These are phyloP conservation scores for Augochlorella aurata DNA, from an alignment of 2,888 invertebrate species.

Conservation along the genomic window DNA sequence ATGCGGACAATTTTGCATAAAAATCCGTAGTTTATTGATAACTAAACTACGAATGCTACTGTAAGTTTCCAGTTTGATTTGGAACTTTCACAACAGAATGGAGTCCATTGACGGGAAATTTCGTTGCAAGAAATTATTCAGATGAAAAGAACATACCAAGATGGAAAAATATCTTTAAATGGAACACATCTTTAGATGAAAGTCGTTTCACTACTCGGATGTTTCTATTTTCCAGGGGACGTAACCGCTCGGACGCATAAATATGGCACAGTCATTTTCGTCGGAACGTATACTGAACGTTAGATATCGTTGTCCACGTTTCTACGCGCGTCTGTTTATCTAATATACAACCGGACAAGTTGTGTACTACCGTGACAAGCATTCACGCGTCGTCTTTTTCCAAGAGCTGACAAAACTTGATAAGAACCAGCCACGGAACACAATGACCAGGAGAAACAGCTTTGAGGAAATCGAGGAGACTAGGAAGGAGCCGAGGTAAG, in stretches of 20 bases:
- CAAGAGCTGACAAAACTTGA: neutral
- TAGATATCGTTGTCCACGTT: neutral
- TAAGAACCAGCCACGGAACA: neutral
- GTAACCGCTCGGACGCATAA: neutral
- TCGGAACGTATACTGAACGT: neutral
- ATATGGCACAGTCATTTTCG: neutral
- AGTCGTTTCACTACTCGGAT: neutral
- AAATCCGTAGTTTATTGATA: too few relatives aligned
- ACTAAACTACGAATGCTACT: too few relatives aligned
- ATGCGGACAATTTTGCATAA: too few relatives aligned
- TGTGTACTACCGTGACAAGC: neutral
- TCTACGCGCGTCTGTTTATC: neutral
- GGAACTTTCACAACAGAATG: neutral
- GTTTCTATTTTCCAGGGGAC: neutral
- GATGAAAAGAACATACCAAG: too few relatives aligned
- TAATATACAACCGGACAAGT: neutral
- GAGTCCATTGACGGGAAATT: too few relatives aligned
- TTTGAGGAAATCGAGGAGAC: conserved; percentile 33
- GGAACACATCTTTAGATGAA: too few relatives aligned
- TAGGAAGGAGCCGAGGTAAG: conserved; percentile 46
- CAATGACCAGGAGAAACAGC: conserved; percentile 42
- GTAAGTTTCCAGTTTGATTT: too few relatives aligned
- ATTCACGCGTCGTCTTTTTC: neutral
- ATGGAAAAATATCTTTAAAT: too few relatives aligned
- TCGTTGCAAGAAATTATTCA: too few relatives aligned